Base-by-base conservation (phyloP, 1,140 invertebrate genomes). In the Hypsibius dujardini region DNA sequence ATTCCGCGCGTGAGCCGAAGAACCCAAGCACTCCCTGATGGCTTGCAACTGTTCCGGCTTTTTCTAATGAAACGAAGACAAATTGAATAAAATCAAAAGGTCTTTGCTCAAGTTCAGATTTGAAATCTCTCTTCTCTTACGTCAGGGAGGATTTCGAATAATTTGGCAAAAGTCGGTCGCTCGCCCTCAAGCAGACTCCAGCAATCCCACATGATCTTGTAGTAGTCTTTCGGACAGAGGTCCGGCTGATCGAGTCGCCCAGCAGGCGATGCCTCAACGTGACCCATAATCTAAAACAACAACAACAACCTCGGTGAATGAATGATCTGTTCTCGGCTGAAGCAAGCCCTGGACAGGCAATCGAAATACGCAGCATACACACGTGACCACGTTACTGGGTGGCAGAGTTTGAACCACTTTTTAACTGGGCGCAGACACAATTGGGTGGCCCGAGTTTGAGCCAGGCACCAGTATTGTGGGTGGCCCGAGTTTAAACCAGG, bases 171-270 rank as follows among this genome's bases (percentile, higher is more conserved):
- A 69, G 87, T 90, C 0, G 95, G 95, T 72, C 95, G 81, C 73
- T 88, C 86, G n/a, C 83, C 82, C 0, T 91, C 86, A 74, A 97
- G 90, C 76, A 96, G 91, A 71, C 88, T 85, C 95, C 95, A 98
- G 79, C 94, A 97, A 77, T 93, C 88, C 62, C 88, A 81, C 94
- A 98, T 98, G 12, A 95, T 79, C 2, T 84, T 82, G 76, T 93
- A 98, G 79, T 94, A 92, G 45, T 94, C 92, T 72, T 88, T 86
- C 0, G 95, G 93, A 81, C 95, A 98, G 74, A 90, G 91, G 75
- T 95, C 90, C 0, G 95, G 95, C 74, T 90, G 86, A 77, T 96
- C 92, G 47, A 95, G 80, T 50, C 90, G 83, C 81, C 92, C 83
- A 47, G 82, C 83, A 75, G 90, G 87, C 12, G 90, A 93, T 72